Base-by-base conservation (phyloP, 2,113 vertebrate genomes). In the Rana temporaria region DNA sequence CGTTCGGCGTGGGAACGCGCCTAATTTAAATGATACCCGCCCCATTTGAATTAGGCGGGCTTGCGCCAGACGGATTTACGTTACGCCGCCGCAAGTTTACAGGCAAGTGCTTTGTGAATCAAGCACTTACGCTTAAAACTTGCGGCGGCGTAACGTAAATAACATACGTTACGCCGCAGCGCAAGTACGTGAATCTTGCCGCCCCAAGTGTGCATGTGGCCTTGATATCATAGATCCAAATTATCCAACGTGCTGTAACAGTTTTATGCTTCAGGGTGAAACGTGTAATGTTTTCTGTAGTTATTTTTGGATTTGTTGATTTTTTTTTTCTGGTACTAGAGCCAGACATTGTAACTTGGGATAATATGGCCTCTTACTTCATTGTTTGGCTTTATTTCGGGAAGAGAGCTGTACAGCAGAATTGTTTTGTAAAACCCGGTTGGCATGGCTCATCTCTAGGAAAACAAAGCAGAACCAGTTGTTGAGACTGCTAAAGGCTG, bases 401-500 rank as follows among this genome's bases (percentile, higher is more conserved):
- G 26, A 74, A 62, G 12, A 22, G 6, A 8, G 32, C 55, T 38
- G 56, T 18, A 14, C 14, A 42, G 2, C 12, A 74, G 26, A 32
- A 17, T 26, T 20, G 30, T 59, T 16, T 9, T 57, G 14, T 20
- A 20, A 12, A 9, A 30, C 17, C 71, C 30, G 7, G 26, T 74
- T 74, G 56, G 56, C 30, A 57, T 73, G 24, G 57, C 32, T n/a
- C 14, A 57, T 57, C 26, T n/a, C 14, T n/a, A 34, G 11, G 70
- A 62, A 62, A 42, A 62, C 14, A 60, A 32, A 60, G 59, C 32
- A 38, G 32, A 59, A 42, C 30, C 67, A 16, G 56, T 62, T 62
- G 72, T 75, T 75, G 34, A 60, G 72, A 75, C 72, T 62, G 22
- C 15, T 18, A 60, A 56, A 16, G 14, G 14, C 57, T 38, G 30